phyloP scores from a whole-genome alignment of 1,140 invertebrate species.

The Heliconius hewitsoni region DNA sequence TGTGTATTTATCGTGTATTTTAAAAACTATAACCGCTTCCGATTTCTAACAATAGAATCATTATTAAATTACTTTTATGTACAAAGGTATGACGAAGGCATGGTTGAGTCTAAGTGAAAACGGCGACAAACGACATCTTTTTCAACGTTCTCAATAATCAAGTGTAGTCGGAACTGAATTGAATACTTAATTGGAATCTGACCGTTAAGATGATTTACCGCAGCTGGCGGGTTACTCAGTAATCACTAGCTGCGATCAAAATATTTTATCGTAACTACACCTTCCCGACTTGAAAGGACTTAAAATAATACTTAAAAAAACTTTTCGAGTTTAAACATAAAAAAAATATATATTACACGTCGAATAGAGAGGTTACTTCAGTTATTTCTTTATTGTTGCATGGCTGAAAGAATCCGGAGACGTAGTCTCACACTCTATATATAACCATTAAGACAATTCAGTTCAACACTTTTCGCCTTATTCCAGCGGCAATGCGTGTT shows the following conservation, averaged over 20 bases:
- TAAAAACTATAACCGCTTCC: too few species aligned
- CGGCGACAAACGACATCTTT: conserved; percentile 22
- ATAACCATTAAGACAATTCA: too few species aligned
- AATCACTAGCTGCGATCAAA: not conserved
- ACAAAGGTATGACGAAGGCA: conserved; percentile 13
- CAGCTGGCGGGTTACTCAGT: conserved; percentile 1
- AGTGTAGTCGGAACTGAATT: conserved; percentile 27
- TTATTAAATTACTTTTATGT: not conserved
- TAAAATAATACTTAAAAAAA: not conserved
- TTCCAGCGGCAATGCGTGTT: too few species aligned
- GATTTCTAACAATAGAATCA: too few species aligned
- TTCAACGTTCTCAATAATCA: conserved; percentile 31
- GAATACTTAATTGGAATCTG: conserved; percentile 33
- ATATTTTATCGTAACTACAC: not conserved
- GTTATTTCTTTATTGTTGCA: too few species aligned
- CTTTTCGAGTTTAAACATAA: not conserved
- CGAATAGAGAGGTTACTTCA: too few species aligned
- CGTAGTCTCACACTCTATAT: too few species aligned
- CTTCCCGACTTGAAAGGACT: not conserved
- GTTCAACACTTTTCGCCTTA: too few species aligned
- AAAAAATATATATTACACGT: too few species aligned
- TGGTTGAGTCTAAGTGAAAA: conserved; percentile 14
- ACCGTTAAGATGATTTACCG: conserved; percentile 22
- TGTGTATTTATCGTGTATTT: too few species aligned
- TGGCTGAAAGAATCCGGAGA: too few species aligned